Conservation (phyloP, 2,888 invertebrate genomes). For the Drosophila kokeensis region DNA sequence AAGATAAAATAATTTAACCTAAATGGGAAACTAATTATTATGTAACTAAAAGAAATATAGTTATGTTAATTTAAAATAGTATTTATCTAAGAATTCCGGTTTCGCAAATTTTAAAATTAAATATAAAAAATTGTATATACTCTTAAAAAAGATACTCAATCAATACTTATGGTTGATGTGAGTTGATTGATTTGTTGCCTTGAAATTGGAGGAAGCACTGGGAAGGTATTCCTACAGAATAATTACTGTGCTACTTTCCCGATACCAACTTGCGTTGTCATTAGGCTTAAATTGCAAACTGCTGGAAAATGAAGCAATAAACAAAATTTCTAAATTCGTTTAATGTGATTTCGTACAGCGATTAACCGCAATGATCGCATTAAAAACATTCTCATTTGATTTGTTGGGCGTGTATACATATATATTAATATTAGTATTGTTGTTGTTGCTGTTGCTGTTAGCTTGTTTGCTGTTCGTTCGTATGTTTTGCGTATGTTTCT, state of each 20-base stretch:
- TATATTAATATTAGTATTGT: slow-evolving; percentile 35
- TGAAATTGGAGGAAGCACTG: background rate
- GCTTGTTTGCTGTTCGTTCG: background rate
- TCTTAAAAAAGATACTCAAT: background rate
- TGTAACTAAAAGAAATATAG: background rate
- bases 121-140: background rate
- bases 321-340: slow-evolving; percentile 2
- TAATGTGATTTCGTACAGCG: slow-evolving; percentile 3
- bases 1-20: background rate
- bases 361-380: slow-evolving; percentile 9
- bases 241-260: background rate
- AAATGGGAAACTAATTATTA: background rate
- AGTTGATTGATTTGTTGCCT: background rate
- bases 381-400: slow-evolving; percentile 8
- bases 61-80: background rate
- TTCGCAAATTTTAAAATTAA: background rate
- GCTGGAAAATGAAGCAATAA: slow-evolving; percentile 31
- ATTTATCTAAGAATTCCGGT: background rate
- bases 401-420: slow-evolving; percentile 7
- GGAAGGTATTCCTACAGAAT: background rate
- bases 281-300: background rate
- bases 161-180: background rate
- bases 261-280: background rate
- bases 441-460: slow-evolving; percentile 46
- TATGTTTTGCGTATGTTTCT: slow-evolving; percentile 18